phyloP scores from a whole-genome alignment of 2,888 invertebrate genomes.

The Conus canariensis region DNA sequence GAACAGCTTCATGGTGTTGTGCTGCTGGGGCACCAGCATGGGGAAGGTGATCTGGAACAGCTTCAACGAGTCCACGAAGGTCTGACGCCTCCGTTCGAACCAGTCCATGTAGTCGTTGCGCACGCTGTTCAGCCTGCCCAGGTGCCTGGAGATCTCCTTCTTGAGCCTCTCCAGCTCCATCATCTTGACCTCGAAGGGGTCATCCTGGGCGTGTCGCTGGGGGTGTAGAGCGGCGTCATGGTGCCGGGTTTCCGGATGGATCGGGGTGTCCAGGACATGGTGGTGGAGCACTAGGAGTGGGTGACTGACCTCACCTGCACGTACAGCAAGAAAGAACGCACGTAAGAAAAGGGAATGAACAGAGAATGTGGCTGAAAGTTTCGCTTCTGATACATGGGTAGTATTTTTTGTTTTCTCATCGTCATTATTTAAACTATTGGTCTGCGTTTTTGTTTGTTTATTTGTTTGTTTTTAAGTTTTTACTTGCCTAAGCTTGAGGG shows the following conservation, averaged over 20 bases:
- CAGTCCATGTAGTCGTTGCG: slow-evolving; percentile 72
- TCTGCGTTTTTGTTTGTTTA: too few relatives aligned
- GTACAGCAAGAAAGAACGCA: not conserved
- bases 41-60: slow-evolving; percentile 55
- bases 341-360: not conserved
- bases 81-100: slow-evolving; percentile 66
- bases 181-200: slow-evolving; percentile 64
- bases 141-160: slow-evolving; percentile 60
- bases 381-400: not conserved
- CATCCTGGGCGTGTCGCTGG: slow-evolving; percentile 32
- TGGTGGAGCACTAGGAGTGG: not conserved
- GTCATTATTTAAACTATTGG: too few relatives aligned
- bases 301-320: not conserved
- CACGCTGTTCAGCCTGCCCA: slow-evolving; percentile 66
- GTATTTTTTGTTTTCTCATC: too few relatives aligned
- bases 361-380: not conserved
- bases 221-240: slow-evolving; percentile 37
- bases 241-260: slow-evolving; percentile 31
- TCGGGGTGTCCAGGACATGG: slow-evolving; percentile 43
- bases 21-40: slow-evolving; percentile 49
- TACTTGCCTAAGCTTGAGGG: too few relatives aligned
- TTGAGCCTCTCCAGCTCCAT: slow-evolving; percentile 71
- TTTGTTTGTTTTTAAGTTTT: too few relatives aligned
- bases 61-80: slow-evolving; percentile 70
- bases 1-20: slow-evolving; percentile 43